Evolutionary conservation across 2,888 invertebrate genomes (phyloP).

Genomic region (Elysia crispata): DNA sequence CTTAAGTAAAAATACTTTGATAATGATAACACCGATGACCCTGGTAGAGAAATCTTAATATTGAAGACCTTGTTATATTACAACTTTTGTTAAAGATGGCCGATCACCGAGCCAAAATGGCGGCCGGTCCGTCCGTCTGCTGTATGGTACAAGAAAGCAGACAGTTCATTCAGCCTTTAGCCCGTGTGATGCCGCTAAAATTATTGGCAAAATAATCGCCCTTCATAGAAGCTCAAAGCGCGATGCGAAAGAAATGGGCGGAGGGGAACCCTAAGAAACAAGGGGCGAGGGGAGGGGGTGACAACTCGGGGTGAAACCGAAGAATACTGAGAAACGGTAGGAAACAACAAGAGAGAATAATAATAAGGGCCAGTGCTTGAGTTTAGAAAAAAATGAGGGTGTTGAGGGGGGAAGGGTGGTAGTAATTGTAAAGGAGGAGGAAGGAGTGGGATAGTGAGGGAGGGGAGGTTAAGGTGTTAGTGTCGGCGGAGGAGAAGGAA

Average conservation of each 20-base stretch:
- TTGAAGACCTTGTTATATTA: no score
- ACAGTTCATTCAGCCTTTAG: slow-evolving; percentile 46
- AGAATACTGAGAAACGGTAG: not conserved
- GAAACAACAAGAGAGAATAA: slow-evolving; percentile 21
- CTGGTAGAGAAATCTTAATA: no score
- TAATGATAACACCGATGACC: no score
- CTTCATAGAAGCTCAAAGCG: slow-evolving; percentile 50
- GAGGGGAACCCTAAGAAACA: slow-evolving; percentile 5
- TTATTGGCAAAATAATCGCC: slow-evolving; percentile 51
- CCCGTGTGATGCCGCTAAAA: slow-evolving; percentile 47
- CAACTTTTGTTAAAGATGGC: slow-evolving; percentile 35
- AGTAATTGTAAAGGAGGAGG: not conserved
- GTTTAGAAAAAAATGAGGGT: no score
- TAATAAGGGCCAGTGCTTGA: not conserved
- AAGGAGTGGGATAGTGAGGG: not conserved
- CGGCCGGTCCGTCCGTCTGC: slow-evolving; percentile 44
- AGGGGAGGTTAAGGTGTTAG: not conserved
- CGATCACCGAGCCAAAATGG: slow-evolving; percentile 47
- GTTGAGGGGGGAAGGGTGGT: no score
- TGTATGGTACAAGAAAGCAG: slow-evolving; percentile 42
- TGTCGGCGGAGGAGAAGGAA: no score
- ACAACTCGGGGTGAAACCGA: not conserved
- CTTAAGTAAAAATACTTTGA: no score
- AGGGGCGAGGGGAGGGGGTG: not conserved
- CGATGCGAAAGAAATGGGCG: slow-evolving; percentile 31